A percentile compares a stretch with the other conserved stretches of the same genome.
phyloP scores from a whole-genome alignment of 1,140 invertebrate species.

The Catajapyx aquilonaris region DNA sequence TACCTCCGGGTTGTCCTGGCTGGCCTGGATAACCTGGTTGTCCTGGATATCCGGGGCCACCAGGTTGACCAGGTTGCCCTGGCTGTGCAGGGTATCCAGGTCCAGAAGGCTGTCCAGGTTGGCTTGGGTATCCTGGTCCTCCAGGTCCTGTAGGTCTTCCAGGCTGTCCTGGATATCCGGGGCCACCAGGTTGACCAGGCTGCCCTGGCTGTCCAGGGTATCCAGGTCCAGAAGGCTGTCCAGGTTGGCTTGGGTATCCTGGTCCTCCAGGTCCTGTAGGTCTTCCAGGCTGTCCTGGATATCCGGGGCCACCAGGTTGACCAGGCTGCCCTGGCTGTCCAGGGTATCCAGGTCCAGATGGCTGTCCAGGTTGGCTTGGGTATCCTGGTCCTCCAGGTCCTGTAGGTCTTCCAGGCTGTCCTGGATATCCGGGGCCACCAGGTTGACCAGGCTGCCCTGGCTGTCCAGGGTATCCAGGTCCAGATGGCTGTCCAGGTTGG shows the following conservation, averaged over 20 bases:
- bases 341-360: constrained; percentile 4
- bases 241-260: constrained; percentile 6
- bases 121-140: constrained; percentile 6
- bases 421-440: constrained; percentile 4
- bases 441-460: too few relatives aligned
- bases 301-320: constrained; percentile 4
- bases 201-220: constrained; percentile 2
- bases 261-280: constrained; percentile 5
- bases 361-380: constrained; percentile 3
- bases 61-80: constrained; percentile 7
- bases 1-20: constrained; percentile 5
- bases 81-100: constrained; percentile 6
- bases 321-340: constrained; percentile 3
- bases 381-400: constrained; percentile 6
- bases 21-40: constrained; percentile 1
- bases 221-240: constrained; percentile 7
- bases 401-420: constrained; percentile 6
- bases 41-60: constrained; percentile 3
- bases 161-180: constrained; percentile 4
- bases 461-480: constrained; percentile 4
- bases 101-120: constrained; percentile 4
- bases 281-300: constrained; percentile 6
- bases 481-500: background rate
- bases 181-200: constrained; percentile 3
- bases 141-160: too few relatives aligned